Conservation (phyloP, 2,888 invertebrate species). For the Tetrapedia diversipes region DNA sequence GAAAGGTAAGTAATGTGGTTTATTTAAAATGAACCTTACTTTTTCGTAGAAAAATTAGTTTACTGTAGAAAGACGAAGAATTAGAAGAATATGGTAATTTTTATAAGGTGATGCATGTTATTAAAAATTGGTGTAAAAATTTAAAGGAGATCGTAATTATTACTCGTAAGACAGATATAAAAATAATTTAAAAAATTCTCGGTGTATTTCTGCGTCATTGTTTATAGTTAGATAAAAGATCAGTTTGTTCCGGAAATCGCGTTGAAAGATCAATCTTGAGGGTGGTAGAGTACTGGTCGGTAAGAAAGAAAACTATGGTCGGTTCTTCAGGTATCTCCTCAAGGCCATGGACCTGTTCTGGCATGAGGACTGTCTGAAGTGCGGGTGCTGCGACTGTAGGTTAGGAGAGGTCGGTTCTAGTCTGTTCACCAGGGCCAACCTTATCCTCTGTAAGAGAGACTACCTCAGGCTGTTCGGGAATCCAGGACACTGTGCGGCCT, state of each 20-base stretch:
- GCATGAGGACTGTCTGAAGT: constrained; percentile 99
- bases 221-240: not conserved
- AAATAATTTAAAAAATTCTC: not conserved
- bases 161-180: too few species aligned
- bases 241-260: not conserved
- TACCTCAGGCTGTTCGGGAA: constrained; percentile 98
- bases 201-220: too few species aligned
- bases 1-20: constrained; percentile 89
- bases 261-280: constrained; percentile 1
- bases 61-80: too few species aligned
- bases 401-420: constrained; percentile 98
- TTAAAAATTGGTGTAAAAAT: too few species aligned
- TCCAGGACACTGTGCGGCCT: constrained; percentile 98
- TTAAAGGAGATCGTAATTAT: too few species aligned
- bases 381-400: constrained; percentile 98
- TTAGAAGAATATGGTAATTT: too few species aligned
- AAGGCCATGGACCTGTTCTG: constrained; percentile 97
- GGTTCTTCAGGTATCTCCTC: constrained; percentile 88
- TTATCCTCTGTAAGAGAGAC: constrained; percentile 97
- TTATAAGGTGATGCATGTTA: too few species aligned
- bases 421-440: constrained; percentile 96
- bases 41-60: too few species aligned
- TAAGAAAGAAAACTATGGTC: constrained; percentile 69
- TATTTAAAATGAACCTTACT: too few species aligned
- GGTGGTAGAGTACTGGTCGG: constrained; percentile 55